Evolutionary conservation across 53 echinoderm and acorn worm genomes (phyloP), one percentile per base, ranked within the genome.

Genomic region (Holothuria scabra): DNA sequence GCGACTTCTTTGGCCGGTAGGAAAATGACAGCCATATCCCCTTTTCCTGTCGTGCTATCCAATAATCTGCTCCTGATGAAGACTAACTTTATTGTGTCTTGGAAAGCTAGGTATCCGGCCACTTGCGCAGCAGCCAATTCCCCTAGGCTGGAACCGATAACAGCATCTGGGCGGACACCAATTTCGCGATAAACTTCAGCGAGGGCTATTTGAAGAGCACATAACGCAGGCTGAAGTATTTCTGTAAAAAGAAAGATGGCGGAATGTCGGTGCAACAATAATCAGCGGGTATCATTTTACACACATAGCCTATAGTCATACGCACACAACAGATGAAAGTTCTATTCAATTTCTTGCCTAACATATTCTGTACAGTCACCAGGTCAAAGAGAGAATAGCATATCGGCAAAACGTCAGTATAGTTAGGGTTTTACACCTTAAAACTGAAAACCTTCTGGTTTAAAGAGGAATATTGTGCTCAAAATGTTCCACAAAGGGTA

Each of bases 161-260:
- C 64, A 5, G 56, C 83, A 23, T 65, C 48, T 4, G 88, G 88
- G 20, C 18, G 19, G 19, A 88, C 48, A n/a, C 88, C 83, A 9
- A 34, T 29, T 13, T 57, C 28, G 8, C 64, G 59, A 60, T 82
- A 88, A 6, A 88, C 67, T 59, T 72, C 61, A 4, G 60, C 88
- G 28, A 88, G 72, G 28, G 60, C 59, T 46, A 88, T 88, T 66
- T 88, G 88, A 22, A 88, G 44, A 2, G 82, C 74, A 60, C 88
- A 88, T 12, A 88, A 83, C 33, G 81, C 65, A 16, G 71, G 60
- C 67, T 88, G 88, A 38, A 83, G 71, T 59, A 88, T 83, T 88
- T 83, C 19, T 19, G 57, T 46, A 46, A 22, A 18, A 19, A 41
- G 11, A 2, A 2, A 75, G n/a, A 75, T 4, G 55, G 21, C 5